Evolutionary conservation across 2,888 invertebrate species (phyloP).

Genomic region (Caenorhabditis sp.): DNA sequence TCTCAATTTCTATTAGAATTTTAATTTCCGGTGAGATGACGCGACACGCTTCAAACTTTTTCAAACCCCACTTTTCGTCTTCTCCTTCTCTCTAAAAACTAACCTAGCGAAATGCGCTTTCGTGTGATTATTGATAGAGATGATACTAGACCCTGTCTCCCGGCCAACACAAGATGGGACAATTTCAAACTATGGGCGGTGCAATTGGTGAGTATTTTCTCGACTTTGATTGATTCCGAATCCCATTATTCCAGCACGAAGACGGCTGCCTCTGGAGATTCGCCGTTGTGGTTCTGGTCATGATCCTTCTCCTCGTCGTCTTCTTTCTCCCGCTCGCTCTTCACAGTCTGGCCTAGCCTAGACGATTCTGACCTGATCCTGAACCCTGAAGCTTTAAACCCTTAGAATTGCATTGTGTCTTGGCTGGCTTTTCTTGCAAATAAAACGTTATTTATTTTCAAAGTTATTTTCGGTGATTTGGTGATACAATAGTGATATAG

Average conservation of each 20-base stretch:
- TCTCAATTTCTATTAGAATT: too few relatives aligned
- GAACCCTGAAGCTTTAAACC: neutral
- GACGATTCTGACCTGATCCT: neutral
- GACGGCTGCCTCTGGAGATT: constrained; percentile 45
- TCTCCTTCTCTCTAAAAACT: too few relatives aligned
- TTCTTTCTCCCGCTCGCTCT: constrained; percentile 42
- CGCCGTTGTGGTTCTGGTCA: constrained; percentile 35
- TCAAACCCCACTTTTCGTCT: too few relatives aligned
- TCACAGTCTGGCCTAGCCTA: constrained; percentile 10
- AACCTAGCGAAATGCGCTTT: constrained; percentile 35
- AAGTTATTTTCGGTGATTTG: too few relatives aligned
- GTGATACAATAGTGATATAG: neutral
- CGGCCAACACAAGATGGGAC: constrained; percentile 12
- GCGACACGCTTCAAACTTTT: too few relatives aligned
- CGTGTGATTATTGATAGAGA: constrained; percentile 34
- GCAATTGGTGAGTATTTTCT: constrained; percentile 28
- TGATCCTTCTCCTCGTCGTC: constrained; percentile 41
- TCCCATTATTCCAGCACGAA: constrained; percentile 39
- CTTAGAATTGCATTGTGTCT: too few relatives aligned
- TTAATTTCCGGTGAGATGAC: too few relatives aligned
- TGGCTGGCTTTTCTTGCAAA: neutral
- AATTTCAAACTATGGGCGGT: constrained; percentile 29
- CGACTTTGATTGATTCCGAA: too few relatives aligned
- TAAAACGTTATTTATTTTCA: neutral
- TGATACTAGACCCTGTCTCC: constrained; percentile 28